Percentiles rank a stretch among this genome's conserved stretches.
Evolutionary conservation across 2,888 invertebrate genomes (phyloP).

Genomic region (Ernsta delagoae): DNA sequence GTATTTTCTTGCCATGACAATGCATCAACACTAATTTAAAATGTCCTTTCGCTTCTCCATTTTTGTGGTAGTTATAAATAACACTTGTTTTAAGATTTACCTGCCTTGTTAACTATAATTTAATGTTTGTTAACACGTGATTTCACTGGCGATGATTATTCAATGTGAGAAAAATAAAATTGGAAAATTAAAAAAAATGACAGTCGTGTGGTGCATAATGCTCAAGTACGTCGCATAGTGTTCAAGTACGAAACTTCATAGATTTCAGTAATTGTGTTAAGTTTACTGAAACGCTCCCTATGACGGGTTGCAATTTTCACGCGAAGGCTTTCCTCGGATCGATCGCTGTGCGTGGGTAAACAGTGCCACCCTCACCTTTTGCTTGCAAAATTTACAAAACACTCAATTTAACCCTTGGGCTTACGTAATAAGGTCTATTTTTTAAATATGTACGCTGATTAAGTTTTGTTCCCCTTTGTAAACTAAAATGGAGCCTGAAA

Average conservation of each 20-base stretch:
- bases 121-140: not conserved
- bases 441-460: constrained; percentile 22
- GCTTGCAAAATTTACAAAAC: constrained; percentile 50
- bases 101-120: not conserved
- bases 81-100: not conserved
- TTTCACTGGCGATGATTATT: constrained; percentile 24
- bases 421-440: constrained; percentile 43
- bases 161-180: not conserved
- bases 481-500: constrained; percentile 30
- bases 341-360: constrained; percentile 80
- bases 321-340: constrained; percentile 60
- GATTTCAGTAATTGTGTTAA: constrained; percentile 62
- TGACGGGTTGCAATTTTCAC: no score
- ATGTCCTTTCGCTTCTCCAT: not conserved
- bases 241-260: constrained; percentile 33
- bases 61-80: not conserved
- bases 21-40: constrained; percentile 43
- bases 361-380: constrained; percentile 72
- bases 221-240: not conserved
- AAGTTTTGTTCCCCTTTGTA: constrained; percentile 11
- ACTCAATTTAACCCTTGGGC: constrained; percentile 41
- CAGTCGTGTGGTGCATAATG: no score
- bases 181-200: not conserved
- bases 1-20: constrained; percentile 83
- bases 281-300: constrained; percentile 43